phyloP scores from a whole-genome alignment of 2,113 vertebrate genomes.

The Xenopus laevis region DNA sequence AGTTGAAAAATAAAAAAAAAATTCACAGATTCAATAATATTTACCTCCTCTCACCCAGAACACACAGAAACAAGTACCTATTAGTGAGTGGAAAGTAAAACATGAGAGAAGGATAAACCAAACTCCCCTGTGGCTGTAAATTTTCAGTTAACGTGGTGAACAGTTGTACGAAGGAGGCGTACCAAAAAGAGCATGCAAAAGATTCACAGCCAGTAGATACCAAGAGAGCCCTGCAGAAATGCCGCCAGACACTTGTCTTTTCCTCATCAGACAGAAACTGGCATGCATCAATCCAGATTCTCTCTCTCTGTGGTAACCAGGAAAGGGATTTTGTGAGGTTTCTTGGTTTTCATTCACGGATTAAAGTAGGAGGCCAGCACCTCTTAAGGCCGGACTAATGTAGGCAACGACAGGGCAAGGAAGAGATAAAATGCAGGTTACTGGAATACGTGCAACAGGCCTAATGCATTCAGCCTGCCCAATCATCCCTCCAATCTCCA shows the following conservation, averaged over 20 bases:
- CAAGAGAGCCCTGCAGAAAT: conserved; percentile 27
- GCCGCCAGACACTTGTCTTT: conserved; percentile 15
- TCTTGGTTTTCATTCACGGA: conserved; percentile 42
- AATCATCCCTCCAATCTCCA: conserved; percentile 20
- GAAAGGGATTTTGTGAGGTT: conserved; percentile 41
- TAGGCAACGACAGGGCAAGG: conserved; percentile 27
- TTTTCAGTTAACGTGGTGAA: conserved; percentile 28
- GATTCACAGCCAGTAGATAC: conserved; percentile 40
- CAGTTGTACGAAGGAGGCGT: conserved; percentile 8
- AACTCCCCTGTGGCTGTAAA: conserved; percentile 28
- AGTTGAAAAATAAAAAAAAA: conserved; percentile 85
- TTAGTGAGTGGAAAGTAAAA: conserved; percentile 27
- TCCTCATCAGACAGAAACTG: conserved; percentile 9
- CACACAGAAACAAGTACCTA: conserved; percentile 27
- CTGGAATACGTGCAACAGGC: conserved; percentile 8
- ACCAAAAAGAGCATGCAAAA: conserved; percentile 37
- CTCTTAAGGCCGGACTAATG: conserved; percentile 33
- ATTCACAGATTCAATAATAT: conserved; percentile 69
- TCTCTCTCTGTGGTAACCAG: conserved; percentile 20
- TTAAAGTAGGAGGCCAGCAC: conserved; percentile 33
- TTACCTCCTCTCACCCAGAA: conserved; percentile 18
- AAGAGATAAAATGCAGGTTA: neutral
- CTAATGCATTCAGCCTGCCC: conserved; percentile 17
- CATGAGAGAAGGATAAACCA: neutral
- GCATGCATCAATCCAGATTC: conserved; percentile 20